Evolutionary conservation across 2,888 invertebrate species (phyloP).

Genomic region (Eubasilissa splendida): DNA sequence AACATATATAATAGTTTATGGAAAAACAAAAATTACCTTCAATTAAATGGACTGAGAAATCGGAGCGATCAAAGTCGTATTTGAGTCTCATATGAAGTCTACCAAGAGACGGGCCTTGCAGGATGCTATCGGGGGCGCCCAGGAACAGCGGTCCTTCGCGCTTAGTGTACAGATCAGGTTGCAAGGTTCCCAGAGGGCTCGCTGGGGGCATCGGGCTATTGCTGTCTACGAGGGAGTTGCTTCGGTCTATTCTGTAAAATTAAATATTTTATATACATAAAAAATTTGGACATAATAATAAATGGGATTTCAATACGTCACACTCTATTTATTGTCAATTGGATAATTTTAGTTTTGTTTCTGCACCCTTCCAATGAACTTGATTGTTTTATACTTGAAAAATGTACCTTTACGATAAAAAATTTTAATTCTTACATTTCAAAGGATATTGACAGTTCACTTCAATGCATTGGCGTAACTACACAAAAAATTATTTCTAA

Average conservation of each 20-base stretch:
- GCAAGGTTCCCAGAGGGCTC: slow-evolving; percentile 84
- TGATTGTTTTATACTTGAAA: too few relatives aligned
- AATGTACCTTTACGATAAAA: too few relatives aligned
- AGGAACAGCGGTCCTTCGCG: slow-evolving; percentile 85
- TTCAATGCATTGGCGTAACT: too few relatives aligned
- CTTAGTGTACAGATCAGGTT: slow-evolving; percentile 89
- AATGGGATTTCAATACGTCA: too few relatives aligned
- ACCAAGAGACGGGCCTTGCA: slow-evolving; percentile 81
- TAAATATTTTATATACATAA: neutral
- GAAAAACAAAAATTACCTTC: slow-evolving; percentile 77
- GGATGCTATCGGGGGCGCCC: slow-evolving; percentile 72
- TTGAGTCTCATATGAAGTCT: slow-evolving; percentile 87
- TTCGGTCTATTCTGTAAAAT: slow-evolving; percentile 68
- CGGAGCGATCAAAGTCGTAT: slow-evolving; percentile 92
- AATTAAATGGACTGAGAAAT: slow-evolving; percentile 91
- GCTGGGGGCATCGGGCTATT: slow-evolving; percentile 70
- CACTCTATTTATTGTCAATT: too few relatives aligned
- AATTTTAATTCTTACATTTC: too few relatives aligned
- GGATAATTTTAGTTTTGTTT: too few relatives aligned
- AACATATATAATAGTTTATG: too few relatives aligned
- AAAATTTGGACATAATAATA: neutral
- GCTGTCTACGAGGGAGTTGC: slow-evolving; percentile 71
- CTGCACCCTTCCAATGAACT: too few relatives aligned
- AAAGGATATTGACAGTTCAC: too few relatives aligned
- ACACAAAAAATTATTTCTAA: too few relatives aligned